These are phyloP conservation scores for Pheucticus melanocephalus DNA, from an alignment of 2,113 vertebrate genomes.

Conservation along the genomic window DNA sequence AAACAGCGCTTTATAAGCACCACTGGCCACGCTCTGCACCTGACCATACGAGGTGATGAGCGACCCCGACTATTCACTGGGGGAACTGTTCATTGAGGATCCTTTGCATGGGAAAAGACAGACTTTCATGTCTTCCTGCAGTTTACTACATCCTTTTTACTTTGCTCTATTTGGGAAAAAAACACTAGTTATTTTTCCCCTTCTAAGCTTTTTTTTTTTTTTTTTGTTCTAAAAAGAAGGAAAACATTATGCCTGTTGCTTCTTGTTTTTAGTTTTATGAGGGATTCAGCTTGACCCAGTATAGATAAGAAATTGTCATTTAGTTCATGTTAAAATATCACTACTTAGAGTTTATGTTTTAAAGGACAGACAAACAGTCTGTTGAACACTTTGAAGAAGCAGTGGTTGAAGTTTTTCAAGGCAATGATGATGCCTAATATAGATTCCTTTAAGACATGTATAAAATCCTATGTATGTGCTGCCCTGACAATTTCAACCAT, in stretches of 20 bases:
- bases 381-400: not conserved
- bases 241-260: not conserved
- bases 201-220: not conserved
- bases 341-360: not conserved
- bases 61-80: not conserved
- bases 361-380: not conserved
- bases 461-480: not conserved
- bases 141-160: constrained; percentile 45
- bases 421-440: not conserved
- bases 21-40: constrained; percentile 14
- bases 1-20: constrained; percentile 49
- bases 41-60: not conserved
- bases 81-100: constrained; percentile 18
- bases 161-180: constrained; percentile 3
- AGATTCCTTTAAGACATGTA: not conserved
- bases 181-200: not conserved
- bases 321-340: not conserved
- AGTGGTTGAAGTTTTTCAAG: not conserved
- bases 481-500: not conserved
- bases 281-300: not conserved
- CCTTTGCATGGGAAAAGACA: constrained; percentile 9
- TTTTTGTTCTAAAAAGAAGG: not conserved
- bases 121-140: constrained; percentile 42
- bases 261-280: not conserved
- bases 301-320: not conserved